These are phyloP conservation scores for Pogona vitticeps DNA, from an alignment of 2,113 vertebrate species.

Conservation along the genomic window DNA sequence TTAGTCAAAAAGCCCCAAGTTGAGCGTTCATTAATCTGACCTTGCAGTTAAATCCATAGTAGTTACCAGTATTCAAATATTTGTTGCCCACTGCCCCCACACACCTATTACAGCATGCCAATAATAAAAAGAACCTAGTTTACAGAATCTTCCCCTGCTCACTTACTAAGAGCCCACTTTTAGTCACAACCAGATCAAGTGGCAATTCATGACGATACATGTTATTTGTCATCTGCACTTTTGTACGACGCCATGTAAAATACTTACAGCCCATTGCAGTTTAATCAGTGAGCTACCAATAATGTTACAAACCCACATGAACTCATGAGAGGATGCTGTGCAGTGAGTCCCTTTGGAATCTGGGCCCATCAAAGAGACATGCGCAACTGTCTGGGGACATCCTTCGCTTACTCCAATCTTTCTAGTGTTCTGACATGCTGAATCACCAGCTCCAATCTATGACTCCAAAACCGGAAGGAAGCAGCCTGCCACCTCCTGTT, in stretches of 20 bases:
- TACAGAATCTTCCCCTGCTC: not conserved
- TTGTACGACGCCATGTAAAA: not conserved
- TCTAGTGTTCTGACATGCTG: not conserved
- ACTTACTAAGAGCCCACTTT: not conserved
- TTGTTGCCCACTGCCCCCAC: not conserved
- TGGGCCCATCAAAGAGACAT: not conserved
- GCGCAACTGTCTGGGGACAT: not conserved
- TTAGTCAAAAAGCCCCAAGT: not conserved
- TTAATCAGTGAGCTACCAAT: rapidly evolving
- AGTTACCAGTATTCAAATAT: not conserved
- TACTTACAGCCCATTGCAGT: not conserved
- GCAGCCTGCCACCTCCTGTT: not conserved
- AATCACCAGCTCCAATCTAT: not conserved
- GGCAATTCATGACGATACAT: not conserved
- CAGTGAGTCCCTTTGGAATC: not conserved
- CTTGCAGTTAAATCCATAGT: not conserved
- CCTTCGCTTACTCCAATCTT: not conserved
- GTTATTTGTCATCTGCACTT: not conserved
- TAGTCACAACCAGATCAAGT: not conserved
- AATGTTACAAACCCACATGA: not conserved
- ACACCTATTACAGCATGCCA: not conserved
- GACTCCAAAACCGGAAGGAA: not conserved
- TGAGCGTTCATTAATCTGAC: not conserved
- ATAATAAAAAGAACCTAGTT: not conserved
- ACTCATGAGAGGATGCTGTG: not conserved